phyloP scores from a whole-genome alignment of 2,888 invertebrate genomes.

The Alloplasta piceator region DNA sequence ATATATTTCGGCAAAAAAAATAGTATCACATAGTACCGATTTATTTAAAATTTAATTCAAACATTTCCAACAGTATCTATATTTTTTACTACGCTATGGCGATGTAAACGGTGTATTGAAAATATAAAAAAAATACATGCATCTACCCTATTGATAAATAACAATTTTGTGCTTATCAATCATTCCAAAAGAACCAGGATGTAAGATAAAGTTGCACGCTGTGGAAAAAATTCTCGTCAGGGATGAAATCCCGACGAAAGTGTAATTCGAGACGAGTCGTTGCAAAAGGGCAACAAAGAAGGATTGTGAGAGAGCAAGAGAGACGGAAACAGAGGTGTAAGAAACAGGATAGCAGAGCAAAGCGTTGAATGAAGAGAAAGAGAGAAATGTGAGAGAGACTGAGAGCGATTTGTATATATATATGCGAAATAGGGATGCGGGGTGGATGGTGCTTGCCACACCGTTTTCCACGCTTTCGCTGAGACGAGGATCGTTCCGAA shows the following conservation, averaged over 20 bases:
- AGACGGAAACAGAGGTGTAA: neutral
- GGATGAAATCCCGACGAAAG: slow-evolving; percentile 28
- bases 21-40: too few relatives aligned
- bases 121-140: too few relatives aligned
- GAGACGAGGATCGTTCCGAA: slow-evolving; percentile 76
- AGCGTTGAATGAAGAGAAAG: slow-evolving; percentile 2
- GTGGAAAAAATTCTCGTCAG: slow-evolving; percentile 17
- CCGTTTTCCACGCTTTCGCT: slow-evolving; percentile 50
- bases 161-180: too few relatives aligned
- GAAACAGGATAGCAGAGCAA: slow-evolving; percentile 1
- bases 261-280: slow-evolving; percentile 35
- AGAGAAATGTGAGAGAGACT: neutral
- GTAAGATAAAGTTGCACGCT: too few relatives aligned
- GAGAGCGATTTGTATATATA: slow-evolving; percentile 5
- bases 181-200: too few relatives aligned
- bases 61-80: too few relatives aligned
- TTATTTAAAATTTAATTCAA: too few relatives aligned
- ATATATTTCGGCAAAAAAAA: too few relatives aligned
- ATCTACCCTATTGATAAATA: too few relatives aligned
- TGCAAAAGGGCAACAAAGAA: slow-evolving; percentile 23
- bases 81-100: too few relatives aligned
- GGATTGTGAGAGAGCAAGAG: neutral
- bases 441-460: slow-evolving; percentile 39
- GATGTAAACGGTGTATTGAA: too few relatives aligned
- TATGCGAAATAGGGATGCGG: slow-evolving; percentile 18